Base-by-base conservation (phyloP, 92 coral and sea anemone species). In the Plumapathes pennacea region DNA sequence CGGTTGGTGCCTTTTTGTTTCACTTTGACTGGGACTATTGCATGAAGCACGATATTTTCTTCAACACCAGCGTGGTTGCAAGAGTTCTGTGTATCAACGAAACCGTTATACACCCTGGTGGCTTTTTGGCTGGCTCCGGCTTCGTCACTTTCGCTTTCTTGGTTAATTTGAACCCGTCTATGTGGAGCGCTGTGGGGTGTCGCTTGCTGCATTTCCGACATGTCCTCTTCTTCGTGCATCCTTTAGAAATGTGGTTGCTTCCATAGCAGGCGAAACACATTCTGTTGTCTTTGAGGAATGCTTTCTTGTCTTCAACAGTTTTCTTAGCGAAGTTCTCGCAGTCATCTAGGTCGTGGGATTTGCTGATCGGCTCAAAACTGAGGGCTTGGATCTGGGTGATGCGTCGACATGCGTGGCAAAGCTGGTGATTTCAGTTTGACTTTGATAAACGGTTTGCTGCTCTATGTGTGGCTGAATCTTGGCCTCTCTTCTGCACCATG, bases 111-210 rank as follows among this genome's bases (percentile, higher is more conserved):
- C 25, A 62, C 68, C 10, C 23, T 19, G 1, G 40, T 8, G 7
- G 57, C 29, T 14, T 28, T 42, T 8, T 61, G 52, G 20, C n/a
- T 38, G 4, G 21, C 14, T 9, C 7, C 25, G 10, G 20, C 23
- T 30, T 60, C 68, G 38, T 61, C 45, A 21, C 15, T 43, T 14
- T 34, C 60, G 25, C 55, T n/a, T 20, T 28, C 14, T 31, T 72
- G 59, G 24, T 44, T 68, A 19, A 12, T 49, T 39, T 2, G 33
- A 80, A 80, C 8, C 87, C 72, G 21, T 72, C 77, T 5, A 62
- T 51, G 59, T 75, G 95, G 8, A 86, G 62, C 4, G 77, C 70
- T 4, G 95, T 49, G 31, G 88, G 88, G 41, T 81, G 85, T 20
- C 50, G 67, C 46, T 53, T 72, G 2, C 38, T 23, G 25, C 77